A percentile compares a stretch with the other conserved stretches of the same genome.
Evolutionary conservation across 2,888 invertebrate species (phyloP).

Genomic region (Drosophila phalerata): DNA sequence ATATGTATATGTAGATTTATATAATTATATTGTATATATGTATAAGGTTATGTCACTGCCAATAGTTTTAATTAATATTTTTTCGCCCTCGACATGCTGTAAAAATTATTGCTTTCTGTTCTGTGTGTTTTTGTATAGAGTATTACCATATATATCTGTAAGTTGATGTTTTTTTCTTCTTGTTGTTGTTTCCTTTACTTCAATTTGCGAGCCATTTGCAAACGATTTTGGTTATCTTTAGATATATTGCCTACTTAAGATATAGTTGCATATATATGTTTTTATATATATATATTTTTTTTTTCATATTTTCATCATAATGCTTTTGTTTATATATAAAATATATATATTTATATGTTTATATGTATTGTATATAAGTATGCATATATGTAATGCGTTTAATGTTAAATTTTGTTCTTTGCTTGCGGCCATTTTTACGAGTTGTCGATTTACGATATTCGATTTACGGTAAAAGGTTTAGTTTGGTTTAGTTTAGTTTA

Average conservation of each 20-base stretch:
- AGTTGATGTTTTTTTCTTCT: constrained; percentile 25
- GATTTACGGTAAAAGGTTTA: constrained; percentile 48
- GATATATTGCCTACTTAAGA: constrained; percentile 66
- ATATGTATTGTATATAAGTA: constrained; percentile 65
- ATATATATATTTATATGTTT: constrained; percentile 58
- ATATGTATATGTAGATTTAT: constrained; percentile 29
- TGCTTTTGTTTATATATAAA: constrained; percentile 66
- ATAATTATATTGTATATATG: constrained; percentile 38
- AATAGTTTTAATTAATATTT: constrained; percentile 66
- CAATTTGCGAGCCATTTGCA: constrained; percentile 75
- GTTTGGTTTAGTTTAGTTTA: constrained; percentile 54
- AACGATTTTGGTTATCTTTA: constrained; percentile 66
- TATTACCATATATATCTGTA: constrained; percentile 27
- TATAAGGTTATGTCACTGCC: constrained; percentile 74
- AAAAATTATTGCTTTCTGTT: constrained; percentile 78
- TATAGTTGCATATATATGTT: constrained; percentile 60
- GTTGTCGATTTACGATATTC: constrained; percentile 36
- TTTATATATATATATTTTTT: constrained; percentile 56
- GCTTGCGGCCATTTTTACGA: constrained; percentile 56
- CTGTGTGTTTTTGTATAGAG: constrained; percentile 25
- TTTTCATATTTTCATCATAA: constrained; percentile 39
- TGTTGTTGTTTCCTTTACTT: constrained; percentile 57
- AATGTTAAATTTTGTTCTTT: constrained; percentile 48
- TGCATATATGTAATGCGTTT: constrained; percentile 46
- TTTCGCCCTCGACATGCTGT: constrained; percentile 48